Evolutionary conservation across 2,888 invertebrate genomes (phyloP).

Genomic region (Machimus rusticus): DNA sequence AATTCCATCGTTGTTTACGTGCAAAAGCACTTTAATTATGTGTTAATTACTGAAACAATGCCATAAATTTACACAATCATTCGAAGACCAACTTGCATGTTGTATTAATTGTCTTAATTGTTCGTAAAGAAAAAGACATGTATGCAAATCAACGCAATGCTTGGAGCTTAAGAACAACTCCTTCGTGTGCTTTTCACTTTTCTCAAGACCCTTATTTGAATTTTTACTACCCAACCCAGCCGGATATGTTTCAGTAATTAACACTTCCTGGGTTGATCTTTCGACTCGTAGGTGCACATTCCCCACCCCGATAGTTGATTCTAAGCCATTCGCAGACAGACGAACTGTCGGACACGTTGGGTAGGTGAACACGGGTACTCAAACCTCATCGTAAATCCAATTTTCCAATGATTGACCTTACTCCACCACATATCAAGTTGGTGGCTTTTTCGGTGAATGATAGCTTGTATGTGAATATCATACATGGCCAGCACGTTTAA

Average conservation of each 20-base stretch:
- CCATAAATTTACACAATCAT: not conserved
- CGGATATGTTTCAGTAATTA: not conserved
- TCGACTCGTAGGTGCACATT: not conserved
- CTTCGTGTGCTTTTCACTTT: not conserved
- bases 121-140: not conserved
- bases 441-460: conserved; percentile 51
- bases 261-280: not conserved
- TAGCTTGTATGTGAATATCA: conserved; percentile 31
- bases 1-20: not conserved
- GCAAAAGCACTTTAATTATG: not conserved
- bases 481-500: conserved; percentile 21
- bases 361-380: not conserved
- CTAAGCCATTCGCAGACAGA: not conserved
- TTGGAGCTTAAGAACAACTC: not conserved
- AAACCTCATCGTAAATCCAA: conserved; percentile 55
- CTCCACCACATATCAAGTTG: conserved; percentile 57
- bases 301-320: not conserved
- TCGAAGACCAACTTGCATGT: not conserved
- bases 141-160: not conserved
- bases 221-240: not conserved
- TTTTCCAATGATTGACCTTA: conserved; percentile 64
- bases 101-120: not conserved
- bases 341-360: not conserved
- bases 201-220: not conserved
- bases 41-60: not conserved